These are phyloP conservation scores for Parotia lawesii DNA, from an alignment of 2,113 vertebrate genomes.

Conservation along the genomic window DNA sequence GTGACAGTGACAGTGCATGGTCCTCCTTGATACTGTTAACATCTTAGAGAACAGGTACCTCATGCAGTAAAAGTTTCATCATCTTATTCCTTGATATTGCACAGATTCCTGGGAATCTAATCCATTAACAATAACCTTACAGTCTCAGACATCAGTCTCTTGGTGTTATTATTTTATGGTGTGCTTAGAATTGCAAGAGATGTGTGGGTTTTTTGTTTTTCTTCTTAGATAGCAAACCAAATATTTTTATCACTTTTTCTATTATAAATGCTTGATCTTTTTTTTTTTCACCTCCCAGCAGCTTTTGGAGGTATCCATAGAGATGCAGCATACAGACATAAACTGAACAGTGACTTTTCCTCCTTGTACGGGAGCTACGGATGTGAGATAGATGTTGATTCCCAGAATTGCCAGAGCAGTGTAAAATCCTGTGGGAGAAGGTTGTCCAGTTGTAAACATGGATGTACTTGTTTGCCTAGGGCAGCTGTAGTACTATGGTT, in stretches of 20 bases:
- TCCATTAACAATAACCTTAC: background rate
- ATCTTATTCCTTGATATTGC: background rate
- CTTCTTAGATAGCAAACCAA: background rate
- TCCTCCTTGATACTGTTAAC: background rate
- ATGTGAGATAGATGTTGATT: background rate
- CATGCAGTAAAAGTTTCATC: background rate
- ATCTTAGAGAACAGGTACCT: background rate
- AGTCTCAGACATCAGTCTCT: background rate
- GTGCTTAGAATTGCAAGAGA: background rate
- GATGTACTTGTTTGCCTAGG: background rate
- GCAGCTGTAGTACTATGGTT: background rate
- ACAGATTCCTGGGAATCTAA: background rate
- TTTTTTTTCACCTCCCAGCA: background rate
- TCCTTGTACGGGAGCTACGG: background rate
- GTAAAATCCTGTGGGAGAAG: background rate
- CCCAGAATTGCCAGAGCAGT: background rate
- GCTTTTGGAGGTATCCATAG: background rate
- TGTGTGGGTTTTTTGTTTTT: accelerated
- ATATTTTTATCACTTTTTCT: background rate
- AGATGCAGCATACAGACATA: background rate
- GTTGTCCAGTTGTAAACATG: background rate
- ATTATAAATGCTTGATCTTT: background rate
- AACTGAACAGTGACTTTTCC: background rate
- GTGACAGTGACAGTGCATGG: too few species aligned
- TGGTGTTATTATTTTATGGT: background rate